Conservation (phyloP, 2,797 vertebrate genomes). For the Hoplostethus mediterraneus region DNA sequence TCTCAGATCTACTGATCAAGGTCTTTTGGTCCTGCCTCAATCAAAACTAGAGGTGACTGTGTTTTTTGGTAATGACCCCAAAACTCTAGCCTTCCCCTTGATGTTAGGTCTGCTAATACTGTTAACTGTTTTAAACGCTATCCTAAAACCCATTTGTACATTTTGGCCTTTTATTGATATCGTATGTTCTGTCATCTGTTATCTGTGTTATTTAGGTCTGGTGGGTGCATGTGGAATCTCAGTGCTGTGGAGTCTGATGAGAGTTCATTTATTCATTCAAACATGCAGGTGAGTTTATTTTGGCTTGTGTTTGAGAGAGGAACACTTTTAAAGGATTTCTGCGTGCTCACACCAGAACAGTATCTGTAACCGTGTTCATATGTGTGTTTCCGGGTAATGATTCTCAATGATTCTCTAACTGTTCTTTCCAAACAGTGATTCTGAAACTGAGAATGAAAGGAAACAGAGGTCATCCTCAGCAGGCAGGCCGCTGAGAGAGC, state of each 20-base stretch:
- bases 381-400: not conserved
- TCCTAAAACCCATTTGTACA: too few species aligned
- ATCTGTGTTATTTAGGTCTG: slow-evolving; percentile 79
- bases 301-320: not conserved
- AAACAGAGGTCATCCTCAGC: slow-evolving; percentile 28
- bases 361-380: not conserved
- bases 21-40: too few species aligned
- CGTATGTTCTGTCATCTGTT: not conserved
- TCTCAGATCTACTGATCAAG: too few species aligned
- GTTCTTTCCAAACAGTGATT: slow-evolving; percentile 46
- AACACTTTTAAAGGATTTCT: not conserved
- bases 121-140: too few species aligned
- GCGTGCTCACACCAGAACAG: not conserved
- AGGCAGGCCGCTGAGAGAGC: slow-evolving; percentile 2
- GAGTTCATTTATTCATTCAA: slow-evolving; percentile 86
- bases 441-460: slow-evolving; percentile 32
- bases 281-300: slow-evolving; percentile 84
- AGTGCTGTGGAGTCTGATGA: slow-evolving; percentile 86
- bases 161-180: too few species aligned
- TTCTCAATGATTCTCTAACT: not conserved
- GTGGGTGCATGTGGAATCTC: slow-evolving; percentile 88
- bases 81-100: too few species aligned
- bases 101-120: too few species aligned
- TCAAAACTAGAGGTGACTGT: too few species aligned
- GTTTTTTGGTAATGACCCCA: too few species aligned